Evolutionary conservation across 92 coral and sea anemone genomes (phyloP), one percentile per base, ranked within the genome.

Genomic region (Blastomussa wellsi): DNA sequence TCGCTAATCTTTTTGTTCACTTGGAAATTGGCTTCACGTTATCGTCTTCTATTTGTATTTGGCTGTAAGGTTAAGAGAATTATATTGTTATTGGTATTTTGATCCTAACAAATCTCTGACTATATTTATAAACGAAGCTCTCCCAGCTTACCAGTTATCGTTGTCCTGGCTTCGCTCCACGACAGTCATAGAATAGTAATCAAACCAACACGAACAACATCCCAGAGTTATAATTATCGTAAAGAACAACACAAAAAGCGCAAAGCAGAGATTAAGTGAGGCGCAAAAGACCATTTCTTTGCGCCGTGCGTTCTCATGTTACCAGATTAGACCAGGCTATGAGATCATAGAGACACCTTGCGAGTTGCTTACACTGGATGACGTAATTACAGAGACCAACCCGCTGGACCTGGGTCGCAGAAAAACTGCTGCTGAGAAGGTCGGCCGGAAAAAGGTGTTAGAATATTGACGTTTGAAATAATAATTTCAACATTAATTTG

Each of bases 141-240:
- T 32, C 36, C 6, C 7, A n/a, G 60, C 90, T 91, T 92, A 97
- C 99, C 99, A 97, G 10, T 94, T 97, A 11, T 97, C 99, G 82
- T 94, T 92, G 35, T 97, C 98, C 38, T 92, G 91, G 72, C 90
- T 90, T 72, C 92, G 85, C 42, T 97, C 98, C 78, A 81, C 72
- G 13, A 89, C 93, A 1, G 98, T 86, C 95, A 94, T 90, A 12
- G 99, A 95, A 81, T 92, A 97, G 36, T 97, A 93, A 51, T 97
- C 99, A 79, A 97, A 97, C 99, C 99, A 97, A 82, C 99, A 97
- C 14, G 99, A 97, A 57, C 98, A 95, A 72, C 99, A 97, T 0
- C 99, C 99, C 7, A 97, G 87, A 12, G 98, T 95, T 74, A 97
- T 97, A 10, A 97, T 95, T 35, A 97, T 88, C 19, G 96, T 90